Conservation (phyloP, 2,888 invertebrate genomes). For the Scaptomyza parva region DNA sequence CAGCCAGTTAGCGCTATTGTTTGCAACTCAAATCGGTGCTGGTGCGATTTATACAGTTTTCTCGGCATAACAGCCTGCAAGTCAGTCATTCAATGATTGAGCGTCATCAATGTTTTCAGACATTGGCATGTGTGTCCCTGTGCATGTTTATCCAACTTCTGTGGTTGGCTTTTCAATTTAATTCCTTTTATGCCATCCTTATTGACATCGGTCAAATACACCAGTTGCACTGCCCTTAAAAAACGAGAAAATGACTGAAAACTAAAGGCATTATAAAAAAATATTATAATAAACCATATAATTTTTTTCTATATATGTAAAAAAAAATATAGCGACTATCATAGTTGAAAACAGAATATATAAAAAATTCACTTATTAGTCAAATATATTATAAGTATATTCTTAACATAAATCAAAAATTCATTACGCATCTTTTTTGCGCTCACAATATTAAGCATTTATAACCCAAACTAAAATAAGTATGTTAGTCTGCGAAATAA, state of each 20-base stretch:
- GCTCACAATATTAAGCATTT: neutral
- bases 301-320: too few species aligned
- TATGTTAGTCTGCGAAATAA: neutral
- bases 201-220: slow-evolving; percentile 38
- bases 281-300: too few species aligned
- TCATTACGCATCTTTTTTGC: neutral
- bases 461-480: neutral
- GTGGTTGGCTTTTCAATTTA: slow-evolving; percentile 71
- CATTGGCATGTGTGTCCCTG: slow-evolving; percentile 27
- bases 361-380: too few species aligned
- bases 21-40: slow-evolving; percentile 64
- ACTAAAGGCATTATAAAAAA: neutral
- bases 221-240: slow-evolving; percentile 23
- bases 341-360: too few species aligned
- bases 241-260: slow-evolving; percentile 9
- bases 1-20: slow-evolving; percentile 64
- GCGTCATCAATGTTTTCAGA: slow-evolving; percentile 55
- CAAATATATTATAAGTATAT: too few species aligned
- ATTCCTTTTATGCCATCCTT: slow-evolving; percentile 63
- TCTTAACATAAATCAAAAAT: neutral
- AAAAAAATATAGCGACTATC: too few species aligned
- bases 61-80: slow-evolving; percentile 69
- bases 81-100: slow-evolving; percentile 67
- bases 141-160: slow-evolving; percentile 47
- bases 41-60: slow-evolving; percentile 57